Conservation (phyloP, 2,113 vertebrate species). For the Sporophila hypoxantha region DNA sequence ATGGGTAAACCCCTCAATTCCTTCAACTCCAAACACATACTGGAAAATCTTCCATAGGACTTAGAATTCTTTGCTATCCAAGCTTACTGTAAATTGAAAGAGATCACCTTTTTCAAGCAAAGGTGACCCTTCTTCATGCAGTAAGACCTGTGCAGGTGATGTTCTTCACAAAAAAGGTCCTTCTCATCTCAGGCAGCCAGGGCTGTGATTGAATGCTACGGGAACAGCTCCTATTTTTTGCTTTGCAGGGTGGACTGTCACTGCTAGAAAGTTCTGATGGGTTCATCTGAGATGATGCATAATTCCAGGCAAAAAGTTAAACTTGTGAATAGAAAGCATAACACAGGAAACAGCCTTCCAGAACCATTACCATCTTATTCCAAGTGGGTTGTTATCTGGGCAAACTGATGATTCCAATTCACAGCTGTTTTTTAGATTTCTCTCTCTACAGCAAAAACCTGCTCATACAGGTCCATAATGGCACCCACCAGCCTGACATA, state of each 20-base stretch:
- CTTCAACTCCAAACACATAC: neutral
- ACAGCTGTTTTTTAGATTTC: neutral
- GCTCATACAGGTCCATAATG: neutral
- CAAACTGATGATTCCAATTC: neutral
- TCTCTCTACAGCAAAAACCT: neutral
- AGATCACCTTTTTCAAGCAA: neutral
- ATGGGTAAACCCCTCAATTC: neutral
- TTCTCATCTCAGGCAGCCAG: neutral
- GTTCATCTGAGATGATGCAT: neutral
- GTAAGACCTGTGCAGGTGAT: neutral
- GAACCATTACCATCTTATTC: neutral
- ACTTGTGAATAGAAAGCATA: neutral
- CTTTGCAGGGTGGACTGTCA: neutral
- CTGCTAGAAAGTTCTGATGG: neutral
- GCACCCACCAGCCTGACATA: neutral
- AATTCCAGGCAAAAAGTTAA: neutral
- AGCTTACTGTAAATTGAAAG: neutral
- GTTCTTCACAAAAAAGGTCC: neutral
- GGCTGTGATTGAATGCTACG: fast-evolving
- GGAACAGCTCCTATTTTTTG: neutral
- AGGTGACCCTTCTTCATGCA: neutral
- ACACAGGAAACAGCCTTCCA: neutral
- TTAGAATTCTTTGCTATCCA: neutral
- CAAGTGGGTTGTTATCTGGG: neutral
- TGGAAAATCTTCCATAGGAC: neutral